Conservation (phyloP, 2,888 invertebrate species). For the Aplocera efformata region DNA sequence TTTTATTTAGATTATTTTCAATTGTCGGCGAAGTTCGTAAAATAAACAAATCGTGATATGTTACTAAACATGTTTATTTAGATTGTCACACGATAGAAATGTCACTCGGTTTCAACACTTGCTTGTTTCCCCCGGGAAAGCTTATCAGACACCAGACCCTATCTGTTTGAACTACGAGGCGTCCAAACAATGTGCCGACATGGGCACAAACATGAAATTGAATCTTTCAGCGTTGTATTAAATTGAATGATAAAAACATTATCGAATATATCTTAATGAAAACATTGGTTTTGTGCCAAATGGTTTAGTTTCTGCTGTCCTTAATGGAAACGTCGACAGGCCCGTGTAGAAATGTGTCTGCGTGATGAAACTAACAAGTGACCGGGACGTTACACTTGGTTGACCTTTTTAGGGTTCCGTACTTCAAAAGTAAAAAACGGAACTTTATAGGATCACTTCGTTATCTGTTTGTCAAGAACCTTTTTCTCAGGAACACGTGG, state of each 20-base stretch:
- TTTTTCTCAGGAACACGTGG: too few species aligned
- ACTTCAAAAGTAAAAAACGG: too few species aligned
- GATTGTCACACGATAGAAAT: conserved; percentile 28
- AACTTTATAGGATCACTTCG: too few species aligned
- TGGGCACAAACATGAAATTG: conserved; percentile 43
- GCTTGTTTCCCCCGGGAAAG: conserved; percentile 38
- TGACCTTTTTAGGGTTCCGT: too few species aligned
- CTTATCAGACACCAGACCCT: conserved; percentile 52
- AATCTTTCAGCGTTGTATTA: conserved; percentile 20
- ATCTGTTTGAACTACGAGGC: conserved; percentile 53
- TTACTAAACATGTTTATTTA: conserved; percentile 17
- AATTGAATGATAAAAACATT: conserved; percentile 20
- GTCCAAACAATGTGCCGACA: conserved; percentile 48
- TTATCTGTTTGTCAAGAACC: too few species aligned
- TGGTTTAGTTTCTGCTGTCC: conserved; percentile 32
- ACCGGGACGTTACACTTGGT: conserved; percentile 4
- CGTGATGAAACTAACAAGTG: conserved; percentile 19
- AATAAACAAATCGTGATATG: too few species aligned
- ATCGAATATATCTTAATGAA: conserved; percentile 25
- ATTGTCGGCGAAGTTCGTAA: conserved; percentile 17
- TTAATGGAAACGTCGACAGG: conserved; percentile 37
- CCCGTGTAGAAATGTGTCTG: conserved; percentile 31
- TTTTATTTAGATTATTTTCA: background rate
- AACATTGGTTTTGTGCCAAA: conserved; percentile 47
- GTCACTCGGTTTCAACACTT: conserved; percentile 38